Evolutionary conservation across 2,113 vertebrate species (phyloP), one percentile per base, ranked within the genome.

Genomic region (Sapayoa aenigma): DNA sequence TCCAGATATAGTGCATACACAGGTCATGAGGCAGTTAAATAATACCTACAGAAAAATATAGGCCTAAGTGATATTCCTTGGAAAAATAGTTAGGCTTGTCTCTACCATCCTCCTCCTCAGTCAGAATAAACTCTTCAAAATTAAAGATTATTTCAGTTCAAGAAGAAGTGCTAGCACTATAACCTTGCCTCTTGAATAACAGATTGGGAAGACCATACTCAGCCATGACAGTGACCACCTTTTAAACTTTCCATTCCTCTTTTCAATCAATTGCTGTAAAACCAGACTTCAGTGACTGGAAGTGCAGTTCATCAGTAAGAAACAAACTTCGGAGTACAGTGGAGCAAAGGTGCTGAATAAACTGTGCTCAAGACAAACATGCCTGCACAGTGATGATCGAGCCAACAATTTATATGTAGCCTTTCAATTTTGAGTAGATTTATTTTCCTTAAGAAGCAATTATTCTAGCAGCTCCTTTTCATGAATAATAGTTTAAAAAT

Each of bases 131-230:
- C 25, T 80, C 3, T 81, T 73, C 27, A 58, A 37, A 18, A 1
- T 18, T 25, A 42, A 74, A 42, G 2, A 24, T 42, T 46, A 14
- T 41, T 63, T 68, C 41, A 35, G 52, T 59, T 77, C 69, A 89
- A 33, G 7, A 71, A n/a, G 14, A 82, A 58, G 10, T 20, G 33
- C 35, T 42, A 15, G 7, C 0, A 0, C 33, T 41, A 9, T 15
- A 35, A 6, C 44, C 42, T 49, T 55, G 47, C 17, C 47, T 76
- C n/a, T 35, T 59, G 69, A n/a, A 16, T 44, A 37, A 15, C 12
- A 22, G 3, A 6, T 56, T 24, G 16, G 20, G 10, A 31, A 35
- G 28, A 52, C 19, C 11, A 39, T 23, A 16, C 11, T 67, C 6
- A 1, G n/a, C 11, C 3, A 7, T 4, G 15, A 19, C 27, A 68